Evolutionary conservation across 2,888 invertebrate species (phyloP).

Genomic region (Coecobrya sp.): DNA sequence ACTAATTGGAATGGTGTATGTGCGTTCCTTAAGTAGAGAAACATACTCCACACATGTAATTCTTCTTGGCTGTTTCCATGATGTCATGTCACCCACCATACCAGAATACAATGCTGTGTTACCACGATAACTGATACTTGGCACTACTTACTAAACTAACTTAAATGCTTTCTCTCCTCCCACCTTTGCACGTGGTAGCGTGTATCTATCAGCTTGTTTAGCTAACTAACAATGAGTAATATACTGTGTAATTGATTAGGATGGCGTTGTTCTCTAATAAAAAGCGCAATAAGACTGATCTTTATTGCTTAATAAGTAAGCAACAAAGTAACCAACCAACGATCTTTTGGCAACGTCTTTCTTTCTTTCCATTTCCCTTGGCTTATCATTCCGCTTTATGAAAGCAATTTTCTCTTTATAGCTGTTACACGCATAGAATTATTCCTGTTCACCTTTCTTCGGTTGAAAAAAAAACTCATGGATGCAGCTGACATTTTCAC

Average conservation of each 20-base stretch:
- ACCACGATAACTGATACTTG: background rate
- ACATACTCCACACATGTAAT: background rate
- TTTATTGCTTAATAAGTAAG: constrained; percentile 57
- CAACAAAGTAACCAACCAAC: background rate
- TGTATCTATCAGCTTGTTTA: constrained; percentile 13
- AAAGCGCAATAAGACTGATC: constrained; percentile 33
- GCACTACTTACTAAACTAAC: background rate
- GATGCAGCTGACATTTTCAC: constrained; percentile 40
- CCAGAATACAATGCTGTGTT: background rate
- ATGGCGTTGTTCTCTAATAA: constrained; percentile 48
- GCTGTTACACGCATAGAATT: background rate
- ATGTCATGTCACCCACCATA: background rate
- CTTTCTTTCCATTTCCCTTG: background rate
- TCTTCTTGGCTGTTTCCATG: background rate
- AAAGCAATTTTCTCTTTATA: constrained; percentile 49
- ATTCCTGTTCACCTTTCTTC: background rate
- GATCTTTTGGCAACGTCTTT: background rate
- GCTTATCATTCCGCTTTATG: constrained; percentile 21
- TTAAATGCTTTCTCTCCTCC: background rate
- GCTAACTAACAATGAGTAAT: constrained; percentile 51
- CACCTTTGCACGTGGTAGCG: background rate
- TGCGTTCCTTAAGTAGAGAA: background rate
- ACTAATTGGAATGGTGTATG: constrained; percentile 31
- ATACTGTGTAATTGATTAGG: constrained; percentile 66
- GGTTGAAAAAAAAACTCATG: background rate